Evolutionary conservation across 1,140 invertebrate species (phyloP), one percentile per base, ranked within the genome.

Genomic region (Radopholus similis): DNA sequence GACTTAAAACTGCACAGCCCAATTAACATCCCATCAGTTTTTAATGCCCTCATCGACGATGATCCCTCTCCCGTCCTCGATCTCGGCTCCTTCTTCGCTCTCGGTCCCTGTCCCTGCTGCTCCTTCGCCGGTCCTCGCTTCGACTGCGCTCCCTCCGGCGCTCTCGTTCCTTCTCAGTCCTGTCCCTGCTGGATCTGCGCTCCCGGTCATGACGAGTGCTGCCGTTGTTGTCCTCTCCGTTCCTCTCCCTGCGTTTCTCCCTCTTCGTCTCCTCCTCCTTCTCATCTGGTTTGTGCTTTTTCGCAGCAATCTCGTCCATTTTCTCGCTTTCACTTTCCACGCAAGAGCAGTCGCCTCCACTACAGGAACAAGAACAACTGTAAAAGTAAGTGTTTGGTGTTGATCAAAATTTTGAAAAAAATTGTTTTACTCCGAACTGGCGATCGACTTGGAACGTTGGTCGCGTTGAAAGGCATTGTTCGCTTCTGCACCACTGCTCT

Each of bases 281-380:
- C 28, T 40, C 21, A n/a, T 47, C 68, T 11, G 23, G 21, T 72
- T 51, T 60, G 4, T 18, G 11, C 11, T 44, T 34, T 51, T 57
- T 70, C 15, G 37, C 3, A n/a, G 34, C 40, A 40, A 42, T 6
- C 15, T 34, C 30, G 30, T 30, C 2, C 11, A 28, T 23, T 38
- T 62, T 59, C 35, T 73, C 69, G 47, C 77, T 74, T 37, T 76
- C 74, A 42, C 59, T 65, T 30, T 76, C 74, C 1, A 64, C 47
- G 34, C 77, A 80, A 11, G 77, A 80, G 42, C 77, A 80, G 59
- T 80, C 77, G 1, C 77, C 77, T 21, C 77, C 77, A 37, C 70
- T 73, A 44, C 77, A 80, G 1, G 78, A 81, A 42, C 77, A 80
- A 6, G 77, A 80, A 47, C 77, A 80, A 49, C 75, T 74, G 35